These are phyloP conservation scores for Trachythela sp. DNA, from an alignment of 64 coral and sea anemone genomes.

Conservation along the genomic window DNA sequence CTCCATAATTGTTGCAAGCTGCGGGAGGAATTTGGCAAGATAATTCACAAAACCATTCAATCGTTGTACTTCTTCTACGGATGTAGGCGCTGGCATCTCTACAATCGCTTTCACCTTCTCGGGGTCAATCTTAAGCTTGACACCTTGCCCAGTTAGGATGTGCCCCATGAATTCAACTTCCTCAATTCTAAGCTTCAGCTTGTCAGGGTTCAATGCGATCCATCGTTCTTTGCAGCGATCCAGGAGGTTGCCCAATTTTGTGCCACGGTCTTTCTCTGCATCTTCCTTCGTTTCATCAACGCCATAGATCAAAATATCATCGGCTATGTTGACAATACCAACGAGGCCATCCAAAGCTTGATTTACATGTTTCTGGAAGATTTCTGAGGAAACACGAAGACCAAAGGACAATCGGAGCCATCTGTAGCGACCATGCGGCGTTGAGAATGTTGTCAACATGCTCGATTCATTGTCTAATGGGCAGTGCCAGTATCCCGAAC, in stretches of 20 bases:
- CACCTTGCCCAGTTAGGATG: not conserved
- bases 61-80: not conserved
- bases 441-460: slow-evolving; percentile 37
- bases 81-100: not conserved
- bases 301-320: slow-evolving; percentile 33
- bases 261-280: slow-evolving; percentile 20
- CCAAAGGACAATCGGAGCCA: slow-evolving; percentile 27
- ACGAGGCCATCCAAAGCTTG: slow-evolving; percentile 22
- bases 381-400: slow-evolving; percentile 19
- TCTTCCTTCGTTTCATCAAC: not conserved
- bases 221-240: not conserved
- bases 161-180: not conserved
- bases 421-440: not conserved
- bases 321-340: slow-evolving; percentile 8
- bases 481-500: not conserved
- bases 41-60: not conserved
- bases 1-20: not conserved
- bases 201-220: too few species aligned
- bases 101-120: not conserved
- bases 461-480: not conserved
- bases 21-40: not conserved
- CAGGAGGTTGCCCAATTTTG: not conserved
- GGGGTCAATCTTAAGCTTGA: not conserved
- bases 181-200: too few species aligned
- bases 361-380: slow-evolving; percentile 29